Percentiles rank a stretch among this genome's conserved stretches.
Evolutionary conservation across 2,888 invertebrate species (phyloP).

Genomic region (Vannuccia rotundouncinata): DNA sequence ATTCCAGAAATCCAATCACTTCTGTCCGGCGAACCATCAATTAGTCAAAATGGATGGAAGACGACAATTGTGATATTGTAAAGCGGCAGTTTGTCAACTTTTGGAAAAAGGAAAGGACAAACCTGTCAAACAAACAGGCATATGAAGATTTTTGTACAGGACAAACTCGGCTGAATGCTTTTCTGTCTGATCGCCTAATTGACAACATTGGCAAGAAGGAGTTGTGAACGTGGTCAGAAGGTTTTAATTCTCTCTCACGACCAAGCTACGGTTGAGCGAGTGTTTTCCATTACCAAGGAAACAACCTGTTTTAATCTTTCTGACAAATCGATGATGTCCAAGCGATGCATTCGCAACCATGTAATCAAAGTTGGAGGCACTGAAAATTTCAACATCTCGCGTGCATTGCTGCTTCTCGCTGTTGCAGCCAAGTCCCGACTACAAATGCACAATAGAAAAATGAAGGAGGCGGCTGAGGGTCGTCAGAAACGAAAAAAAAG

Average conservation of each 20-base stretch:
- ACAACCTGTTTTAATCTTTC: neutral
- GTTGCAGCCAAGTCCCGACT: neutral
- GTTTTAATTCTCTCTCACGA: neutral
- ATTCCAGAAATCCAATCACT: neutral
- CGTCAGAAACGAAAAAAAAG: neutral
- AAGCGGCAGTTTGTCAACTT: neutral
- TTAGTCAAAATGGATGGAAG: neutral
- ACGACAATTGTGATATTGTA: neutral
- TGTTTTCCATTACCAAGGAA: neutral
- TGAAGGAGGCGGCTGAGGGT: neutral
- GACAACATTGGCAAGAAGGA: neutral
- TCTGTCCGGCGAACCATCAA: neutral
- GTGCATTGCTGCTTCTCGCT: neutral
- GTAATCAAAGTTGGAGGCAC: neutral
- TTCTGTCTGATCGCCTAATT: neutral
- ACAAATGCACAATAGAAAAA: conserved; percentile 1
- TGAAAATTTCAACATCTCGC: neutral
- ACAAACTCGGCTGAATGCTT: neutral
- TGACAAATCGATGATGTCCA: no score
- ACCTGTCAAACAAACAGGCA: neutral
- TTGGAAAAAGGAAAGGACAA: neutral
- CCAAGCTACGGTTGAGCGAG: neutral
- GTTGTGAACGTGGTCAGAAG: neutral
- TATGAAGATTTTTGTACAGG: neutral
- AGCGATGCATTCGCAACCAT: neutral